Conservation (phyloP, 2,888 invertebrate species). For the Steinernema hermaphroditum region DNA sequence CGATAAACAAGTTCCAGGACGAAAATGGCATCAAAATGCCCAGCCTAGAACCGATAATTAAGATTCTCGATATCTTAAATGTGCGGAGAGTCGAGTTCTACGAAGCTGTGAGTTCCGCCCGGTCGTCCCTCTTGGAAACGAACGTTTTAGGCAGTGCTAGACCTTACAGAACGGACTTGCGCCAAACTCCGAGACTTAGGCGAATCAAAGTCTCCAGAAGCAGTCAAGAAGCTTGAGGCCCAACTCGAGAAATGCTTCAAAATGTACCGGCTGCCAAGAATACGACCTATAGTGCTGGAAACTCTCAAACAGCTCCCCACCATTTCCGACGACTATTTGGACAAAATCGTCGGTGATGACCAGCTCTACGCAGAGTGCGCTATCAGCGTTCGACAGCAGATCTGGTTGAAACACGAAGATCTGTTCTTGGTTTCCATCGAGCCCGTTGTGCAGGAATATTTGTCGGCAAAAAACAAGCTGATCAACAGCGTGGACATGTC, state of each 20-base stretch:
- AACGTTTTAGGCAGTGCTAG: slow-evolving; percentile 38
- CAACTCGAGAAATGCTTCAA: slow-evolving; percentile 88
- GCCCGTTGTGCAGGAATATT: slow-evolving; percentile 87
- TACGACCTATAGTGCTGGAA: slow-evolving; percentile 88
- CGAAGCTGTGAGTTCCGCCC: slow-evolving; percentile 79
- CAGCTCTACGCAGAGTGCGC: slow-evolving; percentile 30
- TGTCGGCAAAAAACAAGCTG: slow-evolving; percentile 84
- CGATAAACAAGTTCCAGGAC: slow-evolving; percentile 92
- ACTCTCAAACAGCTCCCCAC: slow-evolving; percentile 88
- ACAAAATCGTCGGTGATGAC: slow-evolving; percentile 23
- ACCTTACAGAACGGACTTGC: slow-evolving; percentile 37
- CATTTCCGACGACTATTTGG: slow-evolving; percentile 74
- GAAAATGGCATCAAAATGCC: slow-evolving; percentile 86
- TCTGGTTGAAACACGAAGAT: slow-evolving; percentile 96
- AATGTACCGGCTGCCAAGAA: slow-evolving; percentile 81
- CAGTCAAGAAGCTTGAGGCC: slow-evolving; percentile 43
- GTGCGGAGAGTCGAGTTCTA: slow-evolving; percentile 91
- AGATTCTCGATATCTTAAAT: slow-evolving; percentile 88
- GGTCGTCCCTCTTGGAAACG: no score
- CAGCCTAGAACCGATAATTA: slow-evolving; percentile 89
- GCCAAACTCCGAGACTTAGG: slow-evolving; percentile 41
- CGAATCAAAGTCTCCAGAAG: slow-evolving; percentile 33
- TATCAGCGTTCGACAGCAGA: slow-evolving; percentile 90
- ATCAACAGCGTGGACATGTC: slow-evolving; percentile 32
- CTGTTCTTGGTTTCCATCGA: slow-evolving; percentile 96